Conservation (phyloP, 2,113 vertebrate genomes). For the Oreochromis tanganicae region DNA sequence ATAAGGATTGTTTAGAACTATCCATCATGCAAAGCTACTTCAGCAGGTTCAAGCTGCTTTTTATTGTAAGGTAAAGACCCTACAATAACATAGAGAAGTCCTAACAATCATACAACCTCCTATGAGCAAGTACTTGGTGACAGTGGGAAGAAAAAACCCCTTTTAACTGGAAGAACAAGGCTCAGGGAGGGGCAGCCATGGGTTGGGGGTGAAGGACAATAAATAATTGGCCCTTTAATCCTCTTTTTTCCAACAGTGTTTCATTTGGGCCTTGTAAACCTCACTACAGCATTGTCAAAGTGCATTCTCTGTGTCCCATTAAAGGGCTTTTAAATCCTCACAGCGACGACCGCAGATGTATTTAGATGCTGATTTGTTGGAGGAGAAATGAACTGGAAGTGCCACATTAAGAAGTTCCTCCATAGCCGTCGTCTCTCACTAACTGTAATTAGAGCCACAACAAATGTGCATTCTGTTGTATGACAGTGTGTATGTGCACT, state of each 20-base stretch:
- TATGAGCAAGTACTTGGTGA: not conserved
- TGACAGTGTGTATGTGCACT: not conserved
- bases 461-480: not conserved
- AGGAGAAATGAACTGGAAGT: not conserved
- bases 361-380: not conserved
- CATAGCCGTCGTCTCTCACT: not conserved
- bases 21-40: not conserved
- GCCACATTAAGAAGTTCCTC: constrained; percentile 2
- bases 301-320: not conserved
- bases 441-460: constrained; percentile 16
- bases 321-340: not conserved
- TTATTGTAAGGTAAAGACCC: not conserved
- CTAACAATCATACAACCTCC: not conserved
- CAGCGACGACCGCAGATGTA: not conserved
- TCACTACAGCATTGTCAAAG: not conserved
- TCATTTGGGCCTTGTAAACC: not conserved
- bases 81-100: not conserved
- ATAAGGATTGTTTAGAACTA: not conserved
- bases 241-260: not conserved
- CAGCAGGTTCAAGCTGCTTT: not conserved
- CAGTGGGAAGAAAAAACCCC: not conserved
- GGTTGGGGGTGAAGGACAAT: not conserved
- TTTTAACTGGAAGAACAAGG: not conserved
- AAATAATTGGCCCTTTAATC: not conserved
- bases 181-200: not conserved